Conservation (phyloP, 2,113 vertebrate species). For the Echinops telfairi region DNA sequence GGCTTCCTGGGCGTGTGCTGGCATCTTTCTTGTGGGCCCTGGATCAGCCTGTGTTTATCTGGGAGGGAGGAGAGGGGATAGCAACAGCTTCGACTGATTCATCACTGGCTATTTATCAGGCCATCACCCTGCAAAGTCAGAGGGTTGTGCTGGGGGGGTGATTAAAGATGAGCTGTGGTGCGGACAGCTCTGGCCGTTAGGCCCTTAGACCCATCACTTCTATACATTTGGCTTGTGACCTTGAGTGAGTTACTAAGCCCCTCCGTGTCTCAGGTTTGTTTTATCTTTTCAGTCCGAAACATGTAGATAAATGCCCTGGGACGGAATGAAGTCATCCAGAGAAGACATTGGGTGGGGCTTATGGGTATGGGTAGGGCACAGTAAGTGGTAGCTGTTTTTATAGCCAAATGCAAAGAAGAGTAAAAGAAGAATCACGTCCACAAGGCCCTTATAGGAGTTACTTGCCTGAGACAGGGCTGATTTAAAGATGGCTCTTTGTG, state of each 20-base stretch:
- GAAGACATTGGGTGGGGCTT: neutral
- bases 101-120: neutral
- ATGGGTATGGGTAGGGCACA: neutral
- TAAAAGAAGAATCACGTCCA: neutral
- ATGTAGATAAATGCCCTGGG: neutral
- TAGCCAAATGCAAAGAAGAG: neutral
- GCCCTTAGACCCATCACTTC: neutral
- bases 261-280: neutral
- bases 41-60: slow-evolving; percentile 34
- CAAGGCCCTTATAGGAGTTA: neutral
- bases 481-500: neutral
- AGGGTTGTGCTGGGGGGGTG: neutral
- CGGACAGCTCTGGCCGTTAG: neutral
- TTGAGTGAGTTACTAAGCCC: neutral
- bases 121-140: neutral
- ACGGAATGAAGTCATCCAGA: neutral
- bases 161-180: neutral
- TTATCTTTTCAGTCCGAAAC: slow-evolving; percentile 18
- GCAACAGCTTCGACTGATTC: neutral
- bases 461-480: neutral
- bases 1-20: neutral
- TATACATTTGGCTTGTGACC: neutral
- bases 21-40: neutral
- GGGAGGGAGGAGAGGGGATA: neutral
- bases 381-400: neutral